Conservation (phyloP, 1,140 invertebrate genomes). For the Ditylenchus dipsaci region DNA sequence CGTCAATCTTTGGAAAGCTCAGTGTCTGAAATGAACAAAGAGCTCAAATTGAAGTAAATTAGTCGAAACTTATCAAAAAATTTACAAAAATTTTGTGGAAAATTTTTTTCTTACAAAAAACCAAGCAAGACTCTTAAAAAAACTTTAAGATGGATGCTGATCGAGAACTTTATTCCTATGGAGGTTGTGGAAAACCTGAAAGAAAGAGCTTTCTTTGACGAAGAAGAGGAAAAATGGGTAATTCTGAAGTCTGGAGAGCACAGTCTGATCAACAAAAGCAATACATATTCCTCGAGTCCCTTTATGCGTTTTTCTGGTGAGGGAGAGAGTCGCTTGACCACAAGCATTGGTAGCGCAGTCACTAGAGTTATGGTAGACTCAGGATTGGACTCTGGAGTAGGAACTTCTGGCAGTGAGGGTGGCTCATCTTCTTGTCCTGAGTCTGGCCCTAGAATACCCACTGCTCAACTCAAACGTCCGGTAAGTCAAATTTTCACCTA, state of each 20-base stretch:
- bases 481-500: slow-evolving; percentile 22
- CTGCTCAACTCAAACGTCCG: slow-evolving; percentile 26
- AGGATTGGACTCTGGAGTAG: slow-evolving; percentile 34
- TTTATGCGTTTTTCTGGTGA: not conserved
- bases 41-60: slow-evolving; percentile 65
- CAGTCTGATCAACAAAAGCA: not conserved
- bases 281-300: slow-evolving; percentile 7
- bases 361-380: slow-evolving; percentile 39
- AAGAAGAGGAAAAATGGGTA: slow-evolving; percentile 75
- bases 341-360: not conserved
- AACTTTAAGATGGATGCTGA: slow-evolving; percentile 1
- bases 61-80: too few relatives aligned
- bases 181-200: slow-evolving; percentile 80
- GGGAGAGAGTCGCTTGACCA: not conserved
- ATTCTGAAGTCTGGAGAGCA: slow-evolving; percentile 18
- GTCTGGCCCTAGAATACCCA: slow-evolving; percentile 1
- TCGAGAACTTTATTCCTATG: slow-evolving; percentile 80
- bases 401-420: slow-evolving; percentile 8
- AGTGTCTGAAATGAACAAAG: slow-evolving; percentile 73
- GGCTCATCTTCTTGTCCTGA: not conserved
- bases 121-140: too few relatives aligned
- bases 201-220: slow-evolving; percentile 74
- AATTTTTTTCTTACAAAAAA: not conserved
- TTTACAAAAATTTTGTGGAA: too few relatives aligned
- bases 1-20: slow-evolving; percentile 74